Base-by-base conservation (phyloP, 1,140 invertebrate species). In the Zaprionus ghesquierei region DNA sequence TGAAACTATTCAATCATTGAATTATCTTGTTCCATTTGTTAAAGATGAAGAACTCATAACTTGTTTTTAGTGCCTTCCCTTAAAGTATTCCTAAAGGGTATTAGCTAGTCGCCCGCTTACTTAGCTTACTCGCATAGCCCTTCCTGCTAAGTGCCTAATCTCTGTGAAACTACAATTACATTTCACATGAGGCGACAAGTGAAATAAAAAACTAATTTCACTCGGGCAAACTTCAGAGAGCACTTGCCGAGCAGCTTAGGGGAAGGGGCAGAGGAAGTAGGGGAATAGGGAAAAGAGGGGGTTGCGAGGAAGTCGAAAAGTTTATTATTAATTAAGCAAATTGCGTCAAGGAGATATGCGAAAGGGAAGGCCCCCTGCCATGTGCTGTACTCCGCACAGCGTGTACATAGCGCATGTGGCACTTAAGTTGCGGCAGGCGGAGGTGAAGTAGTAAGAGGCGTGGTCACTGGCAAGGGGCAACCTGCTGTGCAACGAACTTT, bases 271-370 rank as follows among this genome's bases (percentile, higher is more conserved):
- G n/a, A 6, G 13, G 6, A 5, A 6, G 13, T 5, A n/a, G 15
- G 5, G 3, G 33, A 35, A 5, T 6, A 1, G n/a, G 2, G n/a
- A 15, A 22, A 10, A 12, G 22, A n/a, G 12, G 13, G 41, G 18
- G n/a, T 59, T n/a, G n/a, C 53, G 27, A 29, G 35, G n/a, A 20
- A 65, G 62, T 31, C 29, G 8, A 29, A 69, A 75, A 75, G 78
- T 87, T 87, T 79, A 65, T 86, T 86, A 86, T 79, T 86, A 81
- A 86, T 86, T 86, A 87, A 76, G 78, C 65, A 73, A 87, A 86
- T 87, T 74, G 82, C 68, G 71, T 58, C 71, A 76, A 81, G 70
- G 41, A 81, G 76, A 79, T 86, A 78, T 81, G 66, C 71, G 53
- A 76, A n/a, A n/a, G 35, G n/a, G 59, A 68, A 68, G 66, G 9